Base-by-base conservation (phyloP, 2,888 invertebrate species). In the Nomada goodeniana region DNA sequence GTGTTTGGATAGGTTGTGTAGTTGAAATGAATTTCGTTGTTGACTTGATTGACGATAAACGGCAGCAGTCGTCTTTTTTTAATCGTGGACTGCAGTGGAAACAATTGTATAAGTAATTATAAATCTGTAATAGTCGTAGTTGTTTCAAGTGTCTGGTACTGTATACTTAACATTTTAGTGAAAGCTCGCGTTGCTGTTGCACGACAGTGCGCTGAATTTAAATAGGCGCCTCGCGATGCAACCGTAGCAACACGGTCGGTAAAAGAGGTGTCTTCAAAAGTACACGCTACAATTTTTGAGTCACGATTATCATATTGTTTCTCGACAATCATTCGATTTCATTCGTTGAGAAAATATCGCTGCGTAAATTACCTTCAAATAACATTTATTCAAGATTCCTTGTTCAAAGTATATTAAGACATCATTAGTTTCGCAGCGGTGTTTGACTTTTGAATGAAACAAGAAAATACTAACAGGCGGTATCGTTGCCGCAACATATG, bases 181-280 rank as follows among this genome's bases (percentile, higher is more conserved):
- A 15, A 47, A 47, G 18, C 5, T 13, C 29, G 2, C 29, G 2
- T 29, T 2, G 20, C 2, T 26, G 26, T 23, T 29, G 2, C 3
- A 10, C 3, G 1, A 20, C 23, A 18, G 36, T 15, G 63, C 55
- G 61, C 20, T 4, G 15, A 18, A 50, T 63, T 76, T 10, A 13
- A 63, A 59, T 29, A 52, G 52, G 63, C 77, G 76, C 69, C 68
- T 0, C 29, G 4, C 0, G 23, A 29, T 76, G 69, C n/a, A 3
- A 76, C 64, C n/a, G 20, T 7, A 26, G 60, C 20, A 44, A 76
- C 79, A 13, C 18, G 2, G 57, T 65, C 64, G 70, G 53, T 77
- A 80, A 77, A n/a, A 59, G 59, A 65, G 70, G 9, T n/a, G 11
- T 29, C 61, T 18, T 18, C 0, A 3, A 5, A 68, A 23, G 3